A percentile compares a stretch with the other conserved stretches of the same genome.
phyloP scores from a whole-genome alignment of 1,140 invertebrate genomes.

The Idris sp. region DNA sequence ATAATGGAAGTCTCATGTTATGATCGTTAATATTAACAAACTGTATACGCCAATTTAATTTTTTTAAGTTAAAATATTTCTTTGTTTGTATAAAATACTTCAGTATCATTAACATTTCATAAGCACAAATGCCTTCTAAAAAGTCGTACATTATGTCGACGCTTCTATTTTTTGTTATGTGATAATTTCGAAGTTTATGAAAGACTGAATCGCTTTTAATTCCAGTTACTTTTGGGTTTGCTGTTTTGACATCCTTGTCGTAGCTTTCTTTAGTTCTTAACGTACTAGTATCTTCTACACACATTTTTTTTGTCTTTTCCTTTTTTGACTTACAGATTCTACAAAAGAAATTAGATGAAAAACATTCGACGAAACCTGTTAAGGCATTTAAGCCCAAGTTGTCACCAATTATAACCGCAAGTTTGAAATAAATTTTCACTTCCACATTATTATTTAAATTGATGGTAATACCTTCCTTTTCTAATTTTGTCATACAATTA shows the following conservation, averaged over 20 bases:
- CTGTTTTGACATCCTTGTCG: not conserved
- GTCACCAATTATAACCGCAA: slow-evolving; percentile 56
- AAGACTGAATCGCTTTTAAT: slow-evolving; percentile 36
- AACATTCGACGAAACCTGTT: slow-evolving; percentile 57
- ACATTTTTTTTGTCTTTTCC: slow-evolving; percentile 6
- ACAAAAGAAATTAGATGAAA: slow-evolving; percentile 55
- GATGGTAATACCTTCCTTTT: slow-evolving; percentile 45
- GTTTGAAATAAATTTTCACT: slow-evolving; percentile 49
- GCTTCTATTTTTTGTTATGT: slow-evolving; percentile 28
- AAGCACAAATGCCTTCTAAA: slow-evolving; percentile 37
- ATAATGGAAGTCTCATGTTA: slow-evolving; percentile 20
- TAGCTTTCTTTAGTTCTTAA: slow-evolving; percentile 37
- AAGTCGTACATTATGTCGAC: slow-evolving; percentile 43
- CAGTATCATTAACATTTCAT: slow-evolving; percentile 24
- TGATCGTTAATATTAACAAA: slow-evolving; percentile 11
- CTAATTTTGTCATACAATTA: slow-evolving; percentile 4
- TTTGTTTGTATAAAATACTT: slow-evolving; percentile 30
- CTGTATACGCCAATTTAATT: slow-evolving; percentile 26
- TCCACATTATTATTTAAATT: slow-evolving; percentile 29
- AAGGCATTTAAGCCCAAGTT: slow-evolving; percentile 52
- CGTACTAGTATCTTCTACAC: slow-evolving; percentile 16
- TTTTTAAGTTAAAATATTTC: slow-evolving; percentile 32
- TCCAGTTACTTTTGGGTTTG: slow-evolving; percentile 11
- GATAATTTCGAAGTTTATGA: slow-evolving; percentile 19
- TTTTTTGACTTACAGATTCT: slow-evolving; percentile 54